Base-by-base conservation (phyloP, 2,113 vertebrate species). In the Coracopsis vasa region DNA sequence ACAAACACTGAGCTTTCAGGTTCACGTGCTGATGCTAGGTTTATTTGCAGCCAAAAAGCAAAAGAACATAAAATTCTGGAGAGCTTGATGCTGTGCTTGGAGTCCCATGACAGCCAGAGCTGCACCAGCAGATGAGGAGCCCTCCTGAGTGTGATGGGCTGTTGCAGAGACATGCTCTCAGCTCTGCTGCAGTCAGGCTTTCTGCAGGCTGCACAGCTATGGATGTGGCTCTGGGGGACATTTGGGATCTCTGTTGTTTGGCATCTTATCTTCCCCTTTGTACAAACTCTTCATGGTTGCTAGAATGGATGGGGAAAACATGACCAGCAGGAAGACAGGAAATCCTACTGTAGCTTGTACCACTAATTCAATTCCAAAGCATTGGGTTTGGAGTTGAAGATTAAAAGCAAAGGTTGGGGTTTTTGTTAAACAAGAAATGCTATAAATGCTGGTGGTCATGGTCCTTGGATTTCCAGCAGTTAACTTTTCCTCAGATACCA, bases 201-300 rank as follows among this genome's bases (percentile, higher is more conserved):
- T 78, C 54, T 78, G 41, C 7, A 11, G 41, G 45, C 61, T 70
- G 31, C 42, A 13, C 7, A 16, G 33, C 27, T 73, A 28, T 7
- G 15, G 18, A n/a, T 0, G 0, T 79, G 61, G 24, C 25, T 78
- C 12, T 48, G 35, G 16, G 4, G 10, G 8, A 14, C 47, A 9
- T 62, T 28, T 81, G 15, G 27, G 25, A 44, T 44, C 39, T 73
- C 41, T 58, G 16, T 44, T 73, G 23, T 51, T 65, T 65, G 56
- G 9, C 5, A 11, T 21, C 28, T 86, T 37, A 3, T 60, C 17
- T 73, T 86, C 8, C 5, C 1, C 35, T 66, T 65, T 39, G 13
- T 61, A 25, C 0, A 0, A 58, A n/a, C 4, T 45, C n/a, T 41
- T 73, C 19, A 15, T 31, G 61, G 14, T 62, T 64, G n/a, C 33